These are phyloP conservation scores for Sus cebifrons DNA, from an alignment of 2,797 vertebrate species.

Conservation along the genomic window DNA sequence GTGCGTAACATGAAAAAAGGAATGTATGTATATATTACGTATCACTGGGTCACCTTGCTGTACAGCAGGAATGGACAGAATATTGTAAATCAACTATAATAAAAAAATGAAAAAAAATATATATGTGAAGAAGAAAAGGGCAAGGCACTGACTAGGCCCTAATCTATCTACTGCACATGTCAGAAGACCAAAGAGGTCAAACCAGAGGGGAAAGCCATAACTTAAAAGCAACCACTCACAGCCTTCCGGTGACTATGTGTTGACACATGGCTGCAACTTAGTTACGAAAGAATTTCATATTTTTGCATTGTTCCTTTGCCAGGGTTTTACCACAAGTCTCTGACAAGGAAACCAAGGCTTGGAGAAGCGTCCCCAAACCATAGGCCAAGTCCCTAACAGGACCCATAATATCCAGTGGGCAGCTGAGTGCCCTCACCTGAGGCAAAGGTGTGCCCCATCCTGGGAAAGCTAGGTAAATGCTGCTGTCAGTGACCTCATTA, in stretches of 20 bases:
- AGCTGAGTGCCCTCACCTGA: background rate
- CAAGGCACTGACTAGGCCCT: background rate
- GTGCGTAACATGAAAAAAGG: no score
- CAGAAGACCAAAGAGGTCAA: background rate
- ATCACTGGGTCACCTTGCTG: no score
- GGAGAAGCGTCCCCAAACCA: conserved; percentile 61
- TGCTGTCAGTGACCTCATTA: conserved; percentile 63
- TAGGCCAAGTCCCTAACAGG: background rate
- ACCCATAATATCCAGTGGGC: background rate
- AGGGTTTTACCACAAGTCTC: conserved; percentile 33
- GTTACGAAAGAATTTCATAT: conserved; percentile 45
- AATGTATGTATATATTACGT: no score
- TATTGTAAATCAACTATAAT: no score
- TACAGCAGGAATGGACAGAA: no score
- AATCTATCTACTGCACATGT: background rate
- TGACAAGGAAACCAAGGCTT: conserved; percentile 58
- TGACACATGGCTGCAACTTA: conserved; percentile 30
- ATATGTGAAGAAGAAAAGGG: background rate
- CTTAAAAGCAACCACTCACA: background rate
- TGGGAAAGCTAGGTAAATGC: background rate
- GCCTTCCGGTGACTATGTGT: background rate
- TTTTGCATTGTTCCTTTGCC: conserved; percentile 67
- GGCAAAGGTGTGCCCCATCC: conserved; percentile 28
- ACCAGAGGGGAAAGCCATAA: background rate
- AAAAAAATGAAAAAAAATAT: no score